Percentiles rank a stretch among this genome's conserved stretches.
Evolutionary conservation across 2,888 invertebrate genomes (phyloP).

Genomic region (Minunthozetes semirufus): DNA sequence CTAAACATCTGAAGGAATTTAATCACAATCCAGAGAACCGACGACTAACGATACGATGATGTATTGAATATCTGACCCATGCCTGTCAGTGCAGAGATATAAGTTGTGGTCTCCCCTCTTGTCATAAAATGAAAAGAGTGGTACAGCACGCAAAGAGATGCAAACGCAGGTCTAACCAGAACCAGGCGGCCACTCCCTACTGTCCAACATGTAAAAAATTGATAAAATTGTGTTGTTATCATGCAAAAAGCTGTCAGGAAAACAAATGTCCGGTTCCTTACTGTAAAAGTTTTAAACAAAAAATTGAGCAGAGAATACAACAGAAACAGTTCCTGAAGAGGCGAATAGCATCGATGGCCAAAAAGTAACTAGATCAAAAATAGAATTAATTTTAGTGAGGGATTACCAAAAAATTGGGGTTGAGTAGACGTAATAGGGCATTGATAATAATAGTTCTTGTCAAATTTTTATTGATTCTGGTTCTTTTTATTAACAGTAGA

Average conservation of each 20-base stretch:
- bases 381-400: too few species aligned
- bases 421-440: too few species aligned
- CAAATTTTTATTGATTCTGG: too few species aligned
- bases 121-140: conserved; percentile 98
- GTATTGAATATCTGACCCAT: conserved; percentile 88
- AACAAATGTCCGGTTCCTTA: conserved; percentile 96
- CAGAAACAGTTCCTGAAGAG: conserved; percentile 80
- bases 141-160: conserved; percentile 97
- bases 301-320: conserved; percentile 86
- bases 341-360: conserved; percentile 55
- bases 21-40: conserved; percentile 59
- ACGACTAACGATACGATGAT: conserved; percentile 81
- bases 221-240: conserved; percentile 95
- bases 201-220: conserved; percentile 99
- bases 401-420: too few species aligned
- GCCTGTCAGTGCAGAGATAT: conserved; percentile 97
- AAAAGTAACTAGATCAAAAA: too few species aligned
- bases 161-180: conserved; percentile 78
- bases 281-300: conserved; percentile 97
- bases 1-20: too few species aligned
- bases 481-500: too few species aligned
- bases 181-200: conserved; percentile 52
- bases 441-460: too few species aligned
- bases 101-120: conserved; percentile 92
- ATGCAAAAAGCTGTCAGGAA: conserved; percentile 83